phyloP scores from a whole-genome alignment of 2,113 vertebrate genomes.

The Empidonax alnorum region DNA sequence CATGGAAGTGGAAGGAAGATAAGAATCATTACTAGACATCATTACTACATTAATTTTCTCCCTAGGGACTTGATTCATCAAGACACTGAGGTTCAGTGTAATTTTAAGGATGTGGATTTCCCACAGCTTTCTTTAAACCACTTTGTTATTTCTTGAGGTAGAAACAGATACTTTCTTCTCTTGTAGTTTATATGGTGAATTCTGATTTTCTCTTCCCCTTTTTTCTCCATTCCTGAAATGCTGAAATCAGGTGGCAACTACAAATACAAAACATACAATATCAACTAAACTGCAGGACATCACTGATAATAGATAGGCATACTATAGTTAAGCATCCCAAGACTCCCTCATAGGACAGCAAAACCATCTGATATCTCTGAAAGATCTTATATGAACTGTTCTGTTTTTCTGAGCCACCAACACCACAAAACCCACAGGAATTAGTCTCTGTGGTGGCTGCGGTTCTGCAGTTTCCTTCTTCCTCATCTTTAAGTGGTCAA shows the following conservation, averaged over 20 bases:
- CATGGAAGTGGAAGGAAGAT: background rate
- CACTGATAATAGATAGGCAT: background rate
- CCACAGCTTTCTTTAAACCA: background rate
- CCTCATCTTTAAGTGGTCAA: constrained; percentile 33
- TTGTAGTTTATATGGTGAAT: background rate
- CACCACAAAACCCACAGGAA: constrained; percentile 78
- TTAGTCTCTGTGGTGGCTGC: constrained; percentile 66
- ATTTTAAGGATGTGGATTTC: background rate
- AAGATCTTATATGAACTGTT: background rate
- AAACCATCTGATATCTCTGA: background rate
- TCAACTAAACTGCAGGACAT: background rate
- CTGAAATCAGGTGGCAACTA: background rate
- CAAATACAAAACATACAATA: background rate
- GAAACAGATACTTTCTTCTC: background rate
- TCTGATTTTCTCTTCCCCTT: background rate
- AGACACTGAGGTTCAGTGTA: background rate
- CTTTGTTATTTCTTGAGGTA: background rate
- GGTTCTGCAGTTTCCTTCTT: constrained; percentile 76
- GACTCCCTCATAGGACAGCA: background rate
- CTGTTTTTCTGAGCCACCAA: constrained; percentile 44
- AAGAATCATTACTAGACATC: background rate
- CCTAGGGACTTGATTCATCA: background rate
- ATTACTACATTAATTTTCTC: background rate
- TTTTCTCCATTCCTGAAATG: background rate
- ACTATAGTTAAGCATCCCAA: background rate